phyloP scores from a whole-genome alignment of 2,113 vertebrate species.

The Carassius carassius region DNA sequence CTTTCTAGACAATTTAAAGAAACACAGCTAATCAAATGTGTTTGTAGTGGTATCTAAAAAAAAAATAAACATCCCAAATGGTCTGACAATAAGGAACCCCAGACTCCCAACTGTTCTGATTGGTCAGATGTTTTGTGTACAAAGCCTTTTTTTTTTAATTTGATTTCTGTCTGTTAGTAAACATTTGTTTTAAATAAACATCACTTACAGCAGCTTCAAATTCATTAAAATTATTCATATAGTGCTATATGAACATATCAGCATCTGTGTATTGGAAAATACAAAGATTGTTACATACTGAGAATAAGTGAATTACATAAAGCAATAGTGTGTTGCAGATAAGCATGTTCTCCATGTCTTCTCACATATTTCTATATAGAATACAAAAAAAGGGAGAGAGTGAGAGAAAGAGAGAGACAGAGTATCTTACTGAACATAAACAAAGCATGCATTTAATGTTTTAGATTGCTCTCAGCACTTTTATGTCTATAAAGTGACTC shows the following conservation, averaged over 20 bases:
- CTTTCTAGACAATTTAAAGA: neutral
- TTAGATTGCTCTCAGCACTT: constrained; percentile 18
- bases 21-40: neutral
- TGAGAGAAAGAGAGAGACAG: neutral
- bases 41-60: neutral
- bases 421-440: neutral
- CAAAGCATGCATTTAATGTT: constrained; percentile 9
- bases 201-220: neutral
- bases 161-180: neutral
- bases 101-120: neutral
- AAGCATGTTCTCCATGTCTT: constrained; percentile 8
- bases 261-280: neutral
- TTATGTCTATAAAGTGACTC: neutral
- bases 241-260: neutral
- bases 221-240: neutral
- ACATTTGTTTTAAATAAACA: neutral
- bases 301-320: neutral
- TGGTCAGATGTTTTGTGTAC: neutral
- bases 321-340: neutral
- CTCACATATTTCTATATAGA: constrained; percentile 9
- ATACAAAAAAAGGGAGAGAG: neutral
- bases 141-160: neutral
- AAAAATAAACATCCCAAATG: neutral
- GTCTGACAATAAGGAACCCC: neutral
- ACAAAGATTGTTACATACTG: neutral